Conservation (phyloP, 2,797 vertebrate species). For the Myiothlypis chrysogaster region DNA sequence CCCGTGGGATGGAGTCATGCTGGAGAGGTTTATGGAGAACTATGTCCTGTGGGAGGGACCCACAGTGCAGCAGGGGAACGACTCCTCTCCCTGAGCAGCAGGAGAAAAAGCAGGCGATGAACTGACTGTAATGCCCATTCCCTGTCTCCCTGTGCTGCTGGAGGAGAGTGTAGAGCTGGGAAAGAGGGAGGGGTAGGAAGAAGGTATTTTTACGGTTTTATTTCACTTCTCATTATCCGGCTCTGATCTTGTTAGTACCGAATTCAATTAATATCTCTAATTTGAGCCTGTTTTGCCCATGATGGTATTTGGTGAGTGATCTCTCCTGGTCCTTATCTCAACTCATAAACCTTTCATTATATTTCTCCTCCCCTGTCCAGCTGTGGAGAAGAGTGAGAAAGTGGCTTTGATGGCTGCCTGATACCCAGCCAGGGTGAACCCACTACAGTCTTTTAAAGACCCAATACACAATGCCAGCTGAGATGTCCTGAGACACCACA, state of each 20-base stretch:
- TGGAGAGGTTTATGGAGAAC: neutral
- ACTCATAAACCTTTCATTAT: neutral
- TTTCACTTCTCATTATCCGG: neutral
- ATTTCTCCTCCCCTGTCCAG: neutral
- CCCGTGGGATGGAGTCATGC: rapidly evolving
- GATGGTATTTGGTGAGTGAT: neutral
- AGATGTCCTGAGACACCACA: neutral
- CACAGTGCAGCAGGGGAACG: rapidly evolving
- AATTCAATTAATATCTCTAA: neutral
- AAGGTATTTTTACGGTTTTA: neutral
- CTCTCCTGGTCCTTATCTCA: neutral
- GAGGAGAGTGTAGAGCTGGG: neutral
- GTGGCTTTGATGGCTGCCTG: neutral
- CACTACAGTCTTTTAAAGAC: neutral
- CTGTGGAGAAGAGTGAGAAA: neutral
- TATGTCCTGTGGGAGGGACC: neutral
- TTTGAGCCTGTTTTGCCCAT: neutral
- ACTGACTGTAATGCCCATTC: neutral
- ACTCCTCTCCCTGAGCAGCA: neutral
- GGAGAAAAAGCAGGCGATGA: neutral
- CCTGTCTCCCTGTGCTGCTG: neutral
- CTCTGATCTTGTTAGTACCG: neutral
- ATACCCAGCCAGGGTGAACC: rapidly evolving
- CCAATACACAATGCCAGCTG: neutral
- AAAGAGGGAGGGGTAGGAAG: neutral